Conservation (phyloP, 2,113 vertebrate species). For the Psilopogon haemacephalus region DNA sequence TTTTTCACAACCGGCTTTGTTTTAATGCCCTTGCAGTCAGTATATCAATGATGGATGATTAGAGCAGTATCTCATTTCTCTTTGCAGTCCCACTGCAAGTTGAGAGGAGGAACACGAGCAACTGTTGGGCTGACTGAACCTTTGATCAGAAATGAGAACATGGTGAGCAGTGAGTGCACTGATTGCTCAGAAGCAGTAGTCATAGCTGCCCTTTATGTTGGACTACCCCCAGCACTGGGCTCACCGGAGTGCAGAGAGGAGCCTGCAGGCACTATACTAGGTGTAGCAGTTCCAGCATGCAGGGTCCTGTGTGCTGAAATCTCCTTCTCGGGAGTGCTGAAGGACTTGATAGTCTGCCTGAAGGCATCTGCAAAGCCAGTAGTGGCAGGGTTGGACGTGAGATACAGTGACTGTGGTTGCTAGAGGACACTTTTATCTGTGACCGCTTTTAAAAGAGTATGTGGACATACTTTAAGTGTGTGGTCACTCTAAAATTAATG, state of each 20-base stretch:
- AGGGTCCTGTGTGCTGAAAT: background rate
- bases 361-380: background rate
- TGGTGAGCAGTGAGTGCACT: rapidly evolving
- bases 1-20: background rate
- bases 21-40: background rate
- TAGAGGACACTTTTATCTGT: background rate
- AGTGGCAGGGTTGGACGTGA: background rate
- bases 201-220: background rate
- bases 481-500: background rate
- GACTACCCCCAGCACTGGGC: background rate
- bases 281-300: background rate
- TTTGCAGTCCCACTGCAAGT: background rate
- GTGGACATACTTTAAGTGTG: too few species aligned
- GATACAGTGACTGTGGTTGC: background rate
- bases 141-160: background rate
- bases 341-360: background rate
- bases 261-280: background rate
- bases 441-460: background rate
- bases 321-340: rapidly evolving
- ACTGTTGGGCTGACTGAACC: background rate
- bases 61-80: background rate
- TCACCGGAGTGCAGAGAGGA: background rate
- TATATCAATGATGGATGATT: background rate
- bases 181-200: background rate
- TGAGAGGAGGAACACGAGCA: background rate